These are phyloP conservation scores for Montipora sp. DNA, from an alignment of 64 coral and sea anemone species.

Conservation along the genomic window DNA sequence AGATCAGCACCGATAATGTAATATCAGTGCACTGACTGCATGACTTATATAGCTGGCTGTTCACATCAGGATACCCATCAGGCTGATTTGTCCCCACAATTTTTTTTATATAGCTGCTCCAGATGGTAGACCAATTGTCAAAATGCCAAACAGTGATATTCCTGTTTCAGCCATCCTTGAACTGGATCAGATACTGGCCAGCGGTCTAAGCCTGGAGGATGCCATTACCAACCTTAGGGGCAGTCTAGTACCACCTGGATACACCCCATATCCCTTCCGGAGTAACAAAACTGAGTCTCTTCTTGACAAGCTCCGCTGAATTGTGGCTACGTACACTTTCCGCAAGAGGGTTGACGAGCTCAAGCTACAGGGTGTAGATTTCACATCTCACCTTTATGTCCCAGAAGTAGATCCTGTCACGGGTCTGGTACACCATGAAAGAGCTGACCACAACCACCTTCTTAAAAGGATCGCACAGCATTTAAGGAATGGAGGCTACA, in stretches of 20 bases:
- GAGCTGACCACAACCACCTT: constrained; percentile 49
- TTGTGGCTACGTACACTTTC: constrained; percentile 27
- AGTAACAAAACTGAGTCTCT: constrained; percentile 27
- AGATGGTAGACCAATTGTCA: too few species aligned
- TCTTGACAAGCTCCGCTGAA: constrained; percentile 18
- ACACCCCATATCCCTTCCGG: constrained; percentile 40
- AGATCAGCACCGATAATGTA: too few species aligned
- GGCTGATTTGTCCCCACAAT: too few species aligned
- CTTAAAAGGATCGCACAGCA: constrained; percentile 49
- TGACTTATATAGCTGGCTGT: too few species aligned
- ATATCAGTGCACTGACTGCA: too few species aligned
- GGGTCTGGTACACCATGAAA: constrained; percentile 42
- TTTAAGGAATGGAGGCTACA: constrained; percentile 1
- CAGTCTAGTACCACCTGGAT: background rate
- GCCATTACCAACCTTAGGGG: too few species aligned
- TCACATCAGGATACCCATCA: too few species aligned
- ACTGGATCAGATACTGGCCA: too few species aligned
- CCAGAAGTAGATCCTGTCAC: constrained; percentile 51
- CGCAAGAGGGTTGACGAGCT: background rate
- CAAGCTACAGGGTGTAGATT: constrained; percentile 40
- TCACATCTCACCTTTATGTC: constrained; percentile 45
- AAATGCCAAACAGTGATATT: too few species aligned
- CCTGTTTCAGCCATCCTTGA: too few species aligned
- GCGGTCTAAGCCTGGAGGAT: too few species aligned
- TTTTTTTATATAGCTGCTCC: too few species aligned